These are phyloP conservation scores for Myotis pilosus DNA, from an alignment of 2,797 vertebrate species.

Conservation along the genomic window DNA sequence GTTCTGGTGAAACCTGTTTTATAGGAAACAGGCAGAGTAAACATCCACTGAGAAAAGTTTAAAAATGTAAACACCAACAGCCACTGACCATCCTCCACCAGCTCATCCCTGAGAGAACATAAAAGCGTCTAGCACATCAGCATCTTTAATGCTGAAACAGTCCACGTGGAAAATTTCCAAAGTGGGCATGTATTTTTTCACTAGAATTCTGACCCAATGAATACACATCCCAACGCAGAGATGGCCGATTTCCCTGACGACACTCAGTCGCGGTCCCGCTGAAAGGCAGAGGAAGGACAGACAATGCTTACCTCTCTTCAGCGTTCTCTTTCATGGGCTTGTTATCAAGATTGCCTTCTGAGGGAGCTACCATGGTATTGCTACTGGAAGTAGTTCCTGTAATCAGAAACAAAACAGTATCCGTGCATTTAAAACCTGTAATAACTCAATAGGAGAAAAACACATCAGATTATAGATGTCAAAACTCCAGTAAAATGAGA, in stretches of 20 bases:
- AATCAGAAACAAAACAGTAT: background rate
- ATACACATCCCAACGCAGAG: background rate
- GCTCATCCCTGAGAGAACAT: background rate
- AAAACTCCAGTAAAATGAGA: background rate
- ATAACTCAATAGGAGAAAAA: background rate
- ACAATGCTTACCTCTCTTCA: conserved; percentile 91
- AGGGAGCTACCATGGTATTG: conserved; percentile 98
- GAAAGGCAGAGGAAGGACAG: background rate
- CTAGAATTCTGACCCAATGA: background rate
- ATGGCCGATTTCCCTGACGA: background rate
- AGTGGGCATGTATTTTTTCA: background rate
- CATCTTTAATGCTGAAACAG: background rate
- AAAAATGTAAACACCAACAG: background rate
- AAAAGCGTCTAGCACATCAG: background rate
- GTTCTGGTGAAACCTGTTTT: background rate
- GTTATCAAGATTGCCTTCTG: conserved; percentile 91
- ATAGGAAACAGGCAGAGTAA: background rate
- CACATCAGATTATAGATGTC: background rate
- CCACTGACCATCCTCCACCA: background rate
- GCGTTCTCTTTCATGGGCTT: conserved; percentile 93
- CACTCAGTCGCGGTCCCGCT: background rate
- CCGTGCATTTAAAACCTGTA: background rate
- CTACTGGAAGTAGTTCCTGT: conserved; percentile 98
- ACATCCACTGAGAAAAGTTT: background rate
- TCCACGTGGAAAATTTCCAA: background rate